Evolutionary conservation across 2,888 invertebrate species (phyloP), one percentile per base, ranked within the genome.

Genomic region (Perithous albicinctus): DNA sequence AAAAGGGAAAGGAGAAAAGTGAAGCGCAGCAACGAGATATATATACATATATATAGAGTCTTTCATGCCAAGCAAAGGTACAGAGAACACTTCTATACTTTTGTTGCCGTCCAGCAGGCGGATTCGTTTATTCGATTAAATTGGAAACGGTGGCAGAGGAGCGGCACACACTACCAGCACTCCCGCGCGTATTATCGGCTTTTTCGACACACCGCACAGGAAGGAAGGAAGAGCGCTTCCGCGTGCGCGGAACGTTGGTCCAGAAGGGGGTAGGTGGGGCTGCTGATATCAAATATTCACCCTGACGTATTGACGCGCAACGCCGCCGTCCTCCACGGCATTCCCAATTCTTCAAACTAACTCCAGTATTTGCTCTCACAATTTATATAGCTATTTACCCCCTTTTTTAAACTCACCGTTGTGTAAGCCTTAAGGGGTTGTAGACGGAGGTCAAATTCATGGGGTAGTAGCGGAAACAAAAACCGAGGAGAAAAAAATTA

Each of bases 111-210:
- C 75, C 73, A 67, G 59, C 76, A 69, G 66, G 76, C 75, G 79
- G 76, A 86, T 84, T 69, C 79, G 73, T 79, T 86, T 80, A 86
- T 87, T 86, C 80, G 83, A 87, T 87, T 85, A 87, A 85, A 84
- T 72, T 82, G 73, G 70, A 85, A 86, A 67, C 48, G 63, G 54
- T 81, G n/a, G 75, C 38, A 85, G 64, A 70, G 63, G 26, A n/a
- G n/a, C n/a, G n/a, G n/a, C n/a, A n/a, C 48, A 48, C 48, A 23
- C 7, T 29, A 73, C 51, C 54, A 18, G 46, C 29, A 67, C 26
- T 63, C 5, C 35, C 35, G 26, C 54, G 23, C 74, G 79, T 78
- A 77, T 76, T 80, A 80, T 79, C 78, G 73, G 72, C 63, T 83
- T 82, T 86, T 72, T 74, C 54, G 56, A 72, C 48, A 73, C 67